A percentile compares a stretch with the other conserved stretches of the same genome.
These are phyloP conservation scores for Sebastes iracundus DNA, from an alignment of 2,797 vertebrate species.

Conservation along the genomic window DNA sequence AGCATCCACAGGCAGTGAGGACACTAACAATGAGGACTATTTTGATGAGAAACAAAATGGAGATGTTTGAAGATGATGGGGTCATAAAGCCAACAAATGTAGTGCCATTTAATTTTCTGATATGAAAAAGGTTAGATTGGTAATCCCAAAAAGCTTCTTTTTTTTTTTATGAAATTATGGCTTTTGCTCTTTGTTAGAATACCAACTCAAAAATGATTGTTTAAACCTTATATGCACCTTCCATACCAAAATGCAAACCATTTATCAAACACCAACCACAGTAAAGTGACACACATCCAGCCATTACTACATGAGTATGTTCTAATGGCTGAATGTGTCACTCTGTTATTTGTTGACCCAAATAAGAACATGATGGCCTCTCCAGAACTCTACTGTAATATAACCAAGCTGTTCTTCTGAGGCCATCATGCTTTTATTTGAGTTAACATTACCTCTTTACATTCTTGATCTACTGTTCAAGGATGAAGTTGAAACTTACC, in stretches of 20 bases:
- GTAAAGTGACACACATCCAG: background rate
- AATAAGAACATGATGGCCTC: background rate
- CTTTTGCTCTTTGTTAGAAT: background rate
- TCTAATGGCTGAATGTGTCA: background rate
- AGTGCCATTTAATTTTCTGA: background rate
- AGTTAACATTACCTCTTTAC: background rate
- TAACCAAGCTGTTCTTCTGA: background rate
- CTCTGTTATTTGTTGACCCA: background rate
- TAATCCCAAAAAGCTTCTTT: background rate
- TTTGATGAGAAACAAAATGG: background rate
- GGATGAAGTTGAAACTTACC: constrained; percentile 48
- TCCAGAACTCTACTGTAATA: background rate
- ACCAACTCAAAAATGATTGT: background rate
- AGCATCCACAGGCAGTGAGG: accelerated
- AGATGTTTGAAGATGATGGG: background rate
- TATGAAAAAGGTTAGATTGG: background rate
- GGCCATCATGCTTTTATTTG: background rate
- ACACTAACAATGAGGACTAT: accelerated
- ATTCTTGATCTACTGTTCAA: background rate
- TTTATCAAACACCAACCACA: background rate
- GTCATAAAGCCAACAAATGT: background rate
- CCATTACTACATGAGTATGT: background rate
- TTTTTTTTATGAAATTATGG: background rate
- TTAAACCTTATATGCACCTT: background rate
- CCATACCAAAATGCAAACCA: background rate